Conservation (phyloP, 2,113 vertebrate species). For the Neolamprologus modestus region DNA sequence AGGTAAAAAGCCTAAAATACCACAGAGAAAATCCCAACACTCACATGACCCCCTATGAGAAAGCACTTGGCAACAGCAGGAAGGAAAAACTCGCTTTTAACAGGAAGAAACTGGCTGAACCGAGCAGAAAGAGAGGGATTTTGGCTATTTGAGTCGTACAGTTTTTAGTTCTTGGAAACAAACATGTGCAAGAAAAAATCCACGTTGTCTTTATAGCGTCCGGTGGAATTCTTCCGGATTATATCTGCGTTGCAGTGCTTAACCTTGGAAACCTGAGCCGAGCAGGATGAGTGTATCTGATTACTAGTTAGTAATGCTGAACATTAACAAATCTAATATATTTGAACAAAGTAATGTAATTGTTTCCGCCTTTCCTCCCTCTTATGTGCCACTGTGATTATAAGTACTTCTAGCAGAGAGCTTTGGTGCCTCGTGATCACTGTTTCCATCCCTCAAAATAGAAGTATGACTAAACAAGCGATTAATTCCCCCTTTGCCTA, state of each 20-base stretch:
- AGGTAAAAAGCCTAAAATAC: background rate
- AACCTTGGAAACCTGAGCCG: background rate
- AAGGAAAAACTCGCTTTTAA: background rate
- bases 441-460: background rate
- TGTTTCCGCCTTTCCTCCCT: rapidly evolving
- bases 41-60: background rate
- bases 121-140: rapidly evolving
- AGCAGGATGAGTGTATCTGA: background rate
- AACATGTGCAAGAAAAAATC: rapidly evolving
- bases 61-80: background rate
- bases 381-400: background rate
- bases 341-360: background rate
- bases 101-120: background rate
- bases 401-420: background rate
- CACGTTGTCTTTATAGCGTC: background rate
- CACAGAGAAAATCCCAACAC: rapidly evolving
- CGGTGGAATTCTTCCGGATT: background rate
- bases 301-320: background rate
- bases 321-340: background rate
- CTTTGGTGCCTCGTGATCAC: background rate
- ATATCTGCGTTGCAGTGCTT: background rate
- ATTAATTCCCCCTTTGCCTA: background rate
- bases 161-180: background rate
- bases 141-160: background rate
- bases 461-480: background rate